phyloP scores from a whole-genome alignment of 2,113 vertebrate species.

The Corynorhinus townsendii region DNA sequence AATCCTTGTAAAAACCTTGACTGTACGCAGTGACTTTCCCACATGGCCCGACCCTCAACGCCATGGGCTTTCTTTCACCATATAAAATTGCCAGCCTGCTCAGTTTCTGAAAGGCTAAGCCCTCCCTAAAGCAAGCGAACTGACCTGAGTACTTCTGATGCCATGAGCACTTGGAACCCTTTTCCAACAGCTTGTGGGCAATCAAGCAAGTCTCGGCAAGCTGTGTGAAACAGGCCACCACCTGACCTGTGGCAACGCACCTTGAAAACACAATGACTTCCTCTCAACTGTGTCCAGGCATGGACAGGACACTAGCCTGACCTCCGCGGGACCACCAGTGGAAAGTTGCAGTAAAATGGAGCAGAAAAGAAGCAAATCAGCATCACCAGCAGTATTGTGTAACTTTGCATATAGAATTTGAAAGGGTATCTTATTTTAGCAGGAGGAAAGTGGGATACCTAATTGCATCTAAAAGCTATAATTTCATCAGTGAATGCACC shows the following conservation, averaged over 20 bases:
- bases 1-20: conserved; percentile 24
- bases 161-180: conserved; percentile 3
- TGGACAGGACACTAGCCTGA: neutral
- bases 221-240: neutral
- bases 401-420: conserved; percentile 26
- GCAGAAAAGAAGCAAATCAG: conserved; percentile 5
- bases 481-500: conserved; percentile 42
- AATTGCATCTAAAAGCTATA: conserved; percentile 41
- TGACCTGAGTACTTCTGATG: neutral
- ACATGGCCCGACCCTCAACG: neutral
- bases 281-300: neutral
- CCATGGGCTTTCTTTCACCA: neutral
- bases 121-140: neutral
- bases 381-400: neutral
- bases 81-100: neutral
- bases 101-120: neutral
- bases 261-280: neutral
- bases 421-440: conserved; percentile 48
- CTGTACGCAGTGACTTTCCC: neutral
- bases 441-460: conserved; percentile 39
- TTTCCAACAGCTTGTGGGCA: conserved; percentile 47
- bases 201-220: conserved; percentile 2
- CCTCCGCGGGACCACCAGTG: neutral
- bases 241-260: neutral
- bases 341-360: neutral